Evolutionary conservation across 2,888 invertebrate genomes (phyloP).

Genomic region (Chrysopilus asiliformis): DNA sequence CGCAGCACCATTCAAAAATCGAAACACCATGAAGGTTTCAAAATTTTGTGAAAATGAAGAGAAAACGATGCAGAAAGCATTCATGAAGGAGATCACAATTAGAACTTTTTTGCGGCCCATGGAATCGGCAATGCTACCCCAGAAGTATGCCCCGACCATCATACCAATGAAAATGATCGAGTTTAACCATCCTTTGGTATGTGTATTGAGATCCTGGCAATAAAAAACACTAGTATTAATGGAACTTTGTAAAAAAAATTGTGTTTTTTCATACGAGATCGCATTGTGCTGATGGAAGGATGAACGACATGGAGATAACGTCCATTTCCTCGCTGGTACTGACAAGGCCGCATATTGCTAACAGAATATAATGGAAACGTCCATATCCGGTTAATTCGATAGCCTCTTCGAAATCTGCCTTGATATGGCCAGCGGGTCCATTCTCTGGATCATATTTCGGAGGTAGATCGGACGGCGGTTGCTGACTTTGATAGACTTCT

Average conservation of each 20-base stretch:
- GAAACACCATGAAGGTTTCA: conserved; percentile 77
- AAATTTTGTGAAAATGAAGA: conserved; percentile 83
- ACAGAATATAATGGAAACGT: conserved; percentile 74
- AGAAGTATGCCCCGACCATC: conserved; percentile 89
- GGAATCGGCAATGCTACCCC: conserved; percentile 85
- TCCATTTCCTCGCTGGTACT: conserved; percentile 93
- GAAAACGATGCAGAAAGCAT: conserved; percentile 77
- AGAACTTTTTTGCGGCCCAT: conserved; percentile 77
- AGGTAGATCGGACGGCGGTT: conserved; percentile 20
- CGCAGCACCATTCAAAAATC: conserved; percentile 89
- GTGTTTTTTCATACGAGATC: too few species aligned
- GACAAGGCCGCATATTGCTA: conserved; percentile 87
- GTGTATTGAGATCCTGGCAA: conserved; percentile 66
- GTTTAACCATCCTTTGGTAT: conserved; percentile 69
- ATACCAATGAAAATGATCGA: conserved; percentile 77
- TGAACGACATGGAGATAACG: conserved; percentile 90
- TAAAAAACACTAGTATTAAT: too few species aligned
- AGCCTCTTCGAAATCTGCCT: conserved; percentile 77
- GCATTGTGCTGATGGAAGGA: conserved; percentile 85
- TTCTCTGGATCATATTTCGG: conserved; percentile 45
- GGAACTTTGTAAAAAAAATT: too few species aligned
- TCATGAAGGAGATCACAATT: conserved; percentile 79
- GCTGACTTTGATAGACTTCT: conserved; percentile 22
- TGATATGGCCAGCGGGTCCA: conserved; percentile 45
- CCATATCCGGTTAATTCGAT: conserved; percentile 63